Evolutionary conservation across 1,140 invertebrate species (phyloP), one percentile per base, ranked within the genome.

Genomic region (Drosophila bocqueti): DNA sequence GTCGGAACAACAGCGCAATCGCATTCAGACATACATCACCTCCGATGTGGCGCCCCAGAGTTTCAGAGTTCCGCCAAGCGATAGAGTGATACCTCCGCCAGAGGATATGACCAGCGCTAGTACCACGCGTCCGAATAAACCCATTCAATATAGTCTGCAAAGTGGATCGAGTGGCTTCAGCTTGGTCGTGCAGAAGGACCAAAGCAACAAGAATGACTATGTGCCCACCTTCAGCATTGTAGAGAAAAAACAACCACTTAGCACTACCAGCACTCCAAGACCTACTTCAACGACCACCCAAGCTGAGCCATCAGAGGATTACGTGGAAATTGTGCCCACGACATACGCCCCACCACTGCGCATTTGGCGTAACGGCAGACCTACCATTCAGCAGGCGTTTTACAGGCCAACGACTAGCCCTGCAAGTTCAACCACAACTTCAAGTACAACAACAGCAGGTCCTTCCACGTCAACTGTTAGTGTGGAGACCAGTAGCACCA

Each of bases 311-410:
- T 45, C 52, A 40, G 72, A 69, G 18, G 65, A 61, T 29, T 81
- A 54, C 60, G 67, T 57, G n/a, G 79, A 89, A 21, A 85, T 93
- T 46, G 55, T 89, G 21, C 92, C 92, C 24, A 93, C 92, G 47
- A 93, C 92, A 5, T 93, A 93, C 68, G 87, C 92, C 0, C 92
- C 92, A 5, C 84, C 84, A 0, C 43, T 92, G 42, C 78, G 91
- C 13, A 69, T 78, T 43, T 92, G 91, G 91, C 91, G 91, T 6
- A 87, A 91, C 55, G 91, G 91, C 4, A 72, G 91, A 26, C 84
- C 91, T 10, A 90, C 87, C 2, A 71, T 91, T 52, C 80, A 91
- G 43, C 84, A 83, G 31, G 47, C 71, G 4, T 24, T 26, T 36
- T 60, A 42, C 16, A 82, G 66, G 47, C 21, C 65, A 11, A 77